Base-by-base conservation (phyloP, 2,888 invertebrate genomes). In the Amphimallon solstitiale region DNA sequence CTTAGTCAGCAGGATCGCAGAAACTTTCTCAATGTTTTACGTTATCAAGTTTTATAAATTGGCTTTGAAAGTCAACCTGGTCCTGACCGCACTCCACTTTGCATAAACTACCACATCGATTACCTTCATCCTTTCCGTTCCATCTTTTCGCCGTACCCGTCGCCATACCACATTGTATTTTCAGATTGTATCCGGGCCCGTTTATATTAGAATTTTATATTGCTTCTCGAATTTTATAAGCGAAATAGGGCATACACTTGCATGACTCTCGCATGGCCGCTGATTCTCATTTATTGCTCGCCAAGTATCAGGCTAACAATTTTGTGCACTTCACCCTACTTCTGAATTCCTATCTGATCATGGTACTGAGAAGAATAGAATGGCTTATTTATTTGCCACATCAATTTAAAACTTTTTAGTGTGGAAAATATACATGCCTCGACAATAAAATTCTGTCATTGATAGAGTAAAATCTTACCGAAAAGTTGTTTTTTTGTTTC, bases 141-240 rank as follows among this genome's bases (percentile, higher is more conserved):
- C 75, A 77, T 34, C 48, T 10, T 21, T 34, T 43, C 37, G 21
- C 46, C 14, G 34, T 45, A 15, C 29, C 52, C 12, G 34, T 52
- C n/a, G 17, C 52, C 43, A 34, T 40, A 76, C 77, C 78, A 78
- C 78, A 76, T 77, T 77, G 79, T 80, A 80, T 80, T 80, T 79
- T 77, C 80, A 79, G 80, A 80, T 80, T 79, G 80, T 80, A 80
- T 80, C 80, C 79, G 78, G 40, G 23, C 78, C 75, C 78, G 79
- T 79, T 80, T 80, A 80, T 80, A 80, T 80, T 80, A 80, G 79
- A 80, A 80, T 80, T 80, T 80, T 80, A 80, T 80, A 79, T 80
- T 79, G 79, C 77, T 76, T 46, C 77, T 76, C 77, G 78, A 79
- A 77, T 80, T 80, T 80, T 78, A 79, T 79, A 73, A 78, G 19